Evolutionary conservation across 37 sponge, comb jelly and placozoan species (phyloP).

Genomic region (Halichondria panicea): DNA sequence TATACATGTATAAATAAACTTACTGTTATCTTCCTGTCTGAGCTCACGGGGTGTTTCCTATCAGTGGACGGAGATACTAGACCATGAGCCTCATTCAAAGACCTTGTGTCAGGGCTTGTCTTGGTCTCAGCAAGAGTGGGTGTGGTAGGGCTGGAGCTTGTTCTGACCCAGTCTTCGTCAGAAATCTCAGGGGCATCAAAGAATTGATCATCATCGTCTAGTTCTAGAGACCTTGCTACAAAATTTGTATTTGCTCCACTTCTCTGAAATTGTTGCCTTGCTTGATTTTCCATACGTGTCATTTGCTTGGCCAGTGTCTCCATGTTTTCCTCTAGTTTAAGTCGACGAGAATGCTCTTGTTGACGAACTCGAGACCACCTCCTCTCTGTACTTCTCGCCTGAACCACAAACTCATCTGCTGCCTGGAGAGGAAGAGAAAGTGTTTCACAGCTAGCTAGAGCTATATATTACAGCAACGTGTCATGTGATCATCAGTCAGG

Average conservation of each 20-base stretch:
- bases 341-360: conserved; percentile 50
- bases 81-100: conserved; percentile 45
- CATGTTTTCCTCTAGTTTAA: conserved; percentile 72
- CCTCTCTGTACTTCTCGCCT: conserved; percentile 54
- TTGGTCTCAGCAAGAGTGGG: not conserved
- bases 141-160: not conserved
- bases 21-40: conserved; percentile 28
- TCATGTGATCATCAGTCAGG: too few species aligned
- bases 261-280: too few species aligned
- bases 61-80: not conserved
- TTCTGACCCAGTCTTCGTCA: not conserved
- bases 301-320: conserved; percentile 79
- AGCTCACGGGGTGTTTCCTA: not conserved
- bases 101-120: conserved; percentile 26
- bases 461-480: too few species aligned
- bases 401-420: conserved; percentile 47
- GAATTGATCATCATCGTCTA: conserved; percentile 81
- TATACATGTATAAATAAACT: too few species aligned
- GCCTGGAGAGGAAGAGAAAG: conserved; percentile 29
- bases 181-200: conserved; percentile 71
- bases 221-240: too few species aligned
- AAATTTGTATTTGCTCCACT: too few species aligned
- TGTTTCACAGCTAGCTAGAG: too few species aligned
- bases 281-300: conserved; percentile 58
- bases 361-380: conserved; percentile 54